Evolutionary conservation across 1,140 invertebrate genomes (phyloP), one percentile per base, ranked within the genome.

Genomic region (Papilio xuthus): DNA sequence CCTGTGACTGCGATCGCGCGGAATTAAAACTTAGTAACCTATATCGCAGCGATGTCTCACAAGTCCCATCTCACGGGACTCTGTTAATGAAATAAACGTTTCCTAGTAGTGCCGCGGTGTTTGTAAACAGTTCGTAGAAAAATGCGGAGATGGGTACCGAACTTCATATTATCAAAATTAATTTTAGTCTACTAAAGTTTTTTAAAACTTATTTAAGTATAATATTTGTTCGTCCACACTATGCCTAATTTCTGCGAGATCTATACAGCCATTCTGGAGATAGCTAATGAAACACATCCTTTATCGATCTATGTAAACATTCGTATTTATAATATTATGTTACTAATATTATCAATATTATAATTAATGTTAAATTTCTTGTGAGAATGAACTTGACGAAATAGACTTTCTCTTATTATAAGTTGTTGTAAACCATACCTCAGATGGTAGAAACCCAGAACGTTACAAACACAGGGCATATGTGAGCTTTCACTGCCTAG

Each of bases 91-190:
- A 28, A 63, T 23, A 28, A 28, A 10, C 10, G 56, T 63, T 63
- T 63, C 56, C 56, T 28, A 63, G 56, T 60, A 60, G 53, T 63
- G 10, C 56, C 56, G 56, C 4, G 20, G 56, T 63, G 56, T 63
- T 23, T 23, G 56, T 63, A 23, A 26, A 26, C 20, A 63, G 23
- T 63, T 63, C 56, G 3, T 28, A 63, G 56, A 63, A 63, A 23
- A 63, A 26, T 63, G 56, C 56, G 23, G 4, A 10, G 23, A 63
- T 26, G 23, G 9, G 20, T 23, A 63, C 20, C 10, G 56, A 4
- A 26, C 12, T 10, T 26, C 28, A 28, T 13, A 26, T 4, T 56
- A 56, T 9, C 53, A 56, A 56, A 56, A 56, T 56, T 56, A 56
- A 20, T 20, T 56, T 23, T 10, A 56, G 44, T n/a, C n/a, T n/a